Evolutionary conservation across 2,113 vertebrate species (phyloP).

Genomic region (Psammodynastes pulverulentus): DNA sequence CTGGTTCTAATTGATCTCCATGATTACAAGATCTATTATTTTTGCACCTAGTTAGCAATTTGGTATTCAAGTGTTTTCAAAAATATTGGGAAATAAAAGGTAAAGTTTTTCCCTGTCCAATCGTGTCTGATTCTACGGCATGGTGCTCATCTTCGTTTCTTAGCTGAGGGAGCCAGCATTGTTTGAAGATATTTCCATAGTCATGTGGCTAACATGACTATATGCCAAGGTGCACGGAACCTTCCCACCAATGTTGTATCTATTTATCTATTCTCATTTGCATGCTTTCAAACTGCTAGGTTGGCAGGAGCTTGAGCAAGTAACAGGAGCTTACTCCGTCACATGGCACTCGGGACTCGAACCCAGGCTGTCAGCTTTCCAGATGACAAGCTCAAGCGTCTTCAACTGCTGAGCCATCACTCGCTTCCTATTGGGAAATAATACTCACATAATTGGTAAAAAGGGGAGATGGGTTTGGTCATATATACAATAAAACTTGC

Average conservation of each 20-base stretch:
- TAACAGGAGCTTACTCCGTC: not conserved
- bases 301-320: not conserved
- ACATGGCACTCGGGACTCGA: not conserved
- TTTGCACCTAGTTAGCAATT: not conserved
- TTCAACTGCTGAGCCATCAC: not conserved
- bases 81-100: not conserved
- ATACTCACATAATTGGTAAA: not conserved
- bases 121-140: not conserved
- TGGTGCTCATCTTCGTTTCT: not conserved
- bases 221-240: not conserved
- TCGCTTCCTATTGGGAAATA: not conserved
- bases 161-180: not conserved
- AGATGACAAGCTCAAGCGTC: not conserved
- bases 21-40: not conserved
- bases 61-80: not conserved
- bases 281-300: not conserved
- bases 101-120: not conserved
- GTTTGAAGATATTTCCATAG: not conserved
- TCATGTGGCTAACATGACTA: not conserved
- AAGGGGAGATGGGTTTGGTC: not conserved
- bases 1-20: not conserved
- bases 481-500: not conserved
- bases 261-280: not conserved
- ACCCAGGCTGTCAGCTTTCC: not conserved
- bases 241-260: not conserved